Percentiles rank a stretch among this genome's conserved stretches.
Conservation (phyloP, 1,140 invertebrate species). For the Oryzaephilus surinamensis region DNA sequence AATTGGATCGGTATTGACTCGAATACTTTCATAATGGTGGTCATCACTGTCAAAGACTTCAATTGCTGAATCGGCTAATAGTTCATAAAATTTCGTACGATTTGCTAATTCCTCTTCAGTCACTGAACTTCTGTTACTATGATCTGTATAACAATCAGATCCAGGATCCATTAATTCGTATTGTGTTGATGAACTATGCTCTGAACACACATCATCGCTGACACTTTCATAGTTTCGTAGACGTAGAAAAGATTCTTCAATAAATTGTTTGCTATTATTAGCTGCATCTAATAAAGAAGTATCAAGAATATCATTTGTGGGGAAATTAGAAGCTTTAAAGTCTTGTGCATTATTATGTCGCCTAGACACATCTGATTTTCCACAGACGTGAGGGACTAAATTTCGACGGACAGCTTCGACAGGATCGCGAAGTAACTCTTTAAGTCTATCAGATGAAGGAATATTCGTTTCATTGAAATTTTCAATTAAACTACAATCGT, state of each 20-base stretch:
- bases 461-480: constrained; percentile 5
- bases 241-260: constrained; percentile 51
- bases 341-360: constrained; percentile 23
- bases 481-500: constrained; percentile 7
- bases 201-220: constrained; percentile 44
- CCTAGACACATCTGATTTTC: constrained; percentile 38
- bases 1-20: constrained; percentile 63
- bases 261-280: no score
- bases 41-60: constrained; percentile 50
- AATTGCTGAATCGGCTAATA: constrained; percentile 51
- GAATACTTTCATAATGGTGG: constrained; percentile 69
- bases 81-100: constrained; percentile 55
- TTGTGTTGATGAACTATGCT: constrained; percentile 40
- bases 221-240: constrained; percentile 34
- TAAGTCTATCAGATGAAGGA: constrained; percentile 35
- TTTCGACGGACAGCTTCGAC: constrained; percentile 59
- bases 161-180: constrained; percentile 42
- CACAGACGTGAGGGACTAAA: constrained; percentile 60
- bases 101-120: constrained; percentile 46
- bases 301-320: no score
- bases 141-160: constrained; percentile 55
- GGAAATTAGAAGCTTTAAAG: no score
- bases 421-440: constrained; percentile 50
- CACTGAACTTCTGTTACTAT: constrained; percentile 38
- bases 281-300: no score